Evolutionary conservation across 2,888 invertebrate species (phyloP).

Genomic region (Loripinus fragilis): DNA sequence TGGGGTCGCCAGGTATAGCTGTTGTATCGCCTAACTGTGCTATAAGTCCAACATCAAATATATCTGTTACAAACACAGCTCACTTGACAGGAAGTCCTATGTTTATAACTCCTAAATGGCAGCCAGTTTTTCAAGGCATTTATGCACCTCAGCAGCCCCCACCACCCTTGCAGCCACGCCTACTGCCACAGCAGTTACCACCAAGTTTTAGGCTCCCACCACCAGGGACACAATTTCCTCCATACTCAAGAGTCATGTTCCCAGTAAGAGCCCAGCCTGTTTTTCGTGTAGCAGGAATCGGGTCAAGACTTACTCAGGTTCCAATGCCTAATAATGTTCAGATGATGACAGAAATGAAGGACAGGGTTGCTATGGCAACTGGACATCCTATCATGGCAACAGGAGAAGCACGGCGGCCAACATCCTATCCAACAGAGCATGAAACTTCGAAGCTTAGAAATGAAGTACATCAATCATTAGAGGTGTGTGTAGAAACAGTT

Average conservation of each 20-base stretch:
- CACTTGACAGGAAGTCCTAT: conserved; percentile 52
- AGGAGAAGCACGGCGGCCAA: conserved; percentile 10
- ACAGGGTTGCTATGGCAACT: conserved; percentile 49
- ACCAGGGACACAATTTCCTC: conserved; percentile 31
- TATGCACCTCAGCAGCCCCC: conserved; percentile 28
- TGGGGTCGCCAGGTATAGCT: conserved; percentile 25
- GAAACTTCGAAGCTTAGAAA: background rate
- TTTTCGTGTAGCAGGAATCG: conserved; percentile 42
- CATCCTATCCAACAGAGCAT: background rate
- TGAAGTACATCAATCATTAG: background rate
- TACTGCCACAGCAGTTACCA: conserved; percentile 3
- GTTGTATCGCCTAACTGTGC: conserved; percentile 21
- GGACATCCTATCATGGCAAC: conserved; percentile 56
- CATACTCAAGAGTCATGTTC: conserved; percentile 37
- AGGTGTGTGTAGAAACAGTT: conserved; percentile 51
- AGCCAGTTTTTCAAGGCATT: conserved; percentile 21
- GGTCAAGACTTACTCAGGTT: conserved; percentile 21
- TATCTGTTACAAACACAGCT: conserved; percentile 21
- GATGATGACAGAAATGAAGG: conserved; percentile 30
- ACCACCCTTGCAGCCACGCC: conserved; percentile 29
- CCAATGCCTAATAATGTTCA: conserved; percentile 2
- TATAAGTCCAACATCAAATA: conserved; percentile 22
- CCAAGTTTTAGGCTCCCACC: conserved; percentile 24
- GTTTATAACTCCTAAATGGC: conserved; percentile 62
- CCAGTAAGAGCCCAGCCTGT: conserved; percentile 41